A percentile compares a stretch with the other conserved stretches of the same genome.
These are phyloP conservation scores for Formica exsecta DNA, from an alignment of 1,140 invertebrate species.

Conservation along the genomic window DNA sequence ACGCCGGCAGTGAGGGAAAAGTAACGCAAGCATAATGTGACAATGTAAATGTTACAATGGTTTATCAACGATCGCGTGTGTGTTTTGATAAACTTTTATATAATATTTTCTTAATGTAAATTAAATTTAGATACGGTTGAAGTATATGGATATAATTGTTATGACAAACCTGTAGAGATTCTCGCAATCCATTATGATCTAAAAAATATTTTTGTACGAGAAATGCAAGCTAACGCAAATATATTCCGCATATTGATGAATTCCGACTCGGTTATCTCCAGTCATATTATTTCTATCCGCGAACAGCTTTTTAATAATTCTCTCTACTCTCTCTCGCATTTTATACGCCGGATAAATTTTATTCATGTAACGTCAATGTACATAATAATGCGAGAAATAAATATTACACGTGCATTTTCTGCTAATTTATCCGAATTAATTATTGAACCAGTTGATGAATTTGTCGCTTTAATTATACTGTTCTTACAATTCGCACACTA, in stretches of 20 bases:
- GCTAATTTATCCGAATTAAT: constrained; percentile 4
- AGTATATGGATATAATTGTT: constrained; percentile 18
- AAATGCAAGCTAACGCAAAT: constrained; percentile 6
- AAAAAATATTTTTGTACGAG: constrained; percentile 50
- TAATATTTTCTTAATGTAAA: constrained; percentile 52
- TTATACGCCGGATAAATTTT: background rate
- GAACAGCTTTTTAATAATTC: constrained; percentile 21
- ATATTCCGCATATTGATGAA: constrained; percentile 18
- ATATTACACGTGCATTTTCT: background rate
- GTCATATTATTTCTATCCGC: constrained; percentile 8
- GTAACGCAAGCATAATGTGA: constrained; percentile 13
- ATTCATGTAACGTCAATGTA: background rate
- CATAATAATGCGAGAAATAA: background rate
- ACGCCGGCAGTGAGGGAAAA: background rate
- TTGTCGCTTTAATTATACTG: background rate
- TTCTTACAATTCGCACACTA: constrained; percentile 5
- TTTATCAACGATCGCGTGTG: background rate
- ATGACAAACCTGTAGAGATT: background rate
- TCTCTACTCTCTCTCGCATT: background rate
- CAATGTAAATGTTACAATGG: constrained; percentile 22
- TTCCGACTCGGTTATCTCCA: background rate
- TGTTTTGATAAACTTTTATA: constrained; percentile 24
- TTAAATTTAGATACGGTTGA: background rate
- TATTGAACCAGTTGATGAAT: background rate
- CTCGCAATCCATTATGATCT: background rate